These are phyloP conservation scores for Cecidostiba fungosa DNA, from an alignment of 2,888 invertebrate genomes.

Conservation along the genomic window DNA sequence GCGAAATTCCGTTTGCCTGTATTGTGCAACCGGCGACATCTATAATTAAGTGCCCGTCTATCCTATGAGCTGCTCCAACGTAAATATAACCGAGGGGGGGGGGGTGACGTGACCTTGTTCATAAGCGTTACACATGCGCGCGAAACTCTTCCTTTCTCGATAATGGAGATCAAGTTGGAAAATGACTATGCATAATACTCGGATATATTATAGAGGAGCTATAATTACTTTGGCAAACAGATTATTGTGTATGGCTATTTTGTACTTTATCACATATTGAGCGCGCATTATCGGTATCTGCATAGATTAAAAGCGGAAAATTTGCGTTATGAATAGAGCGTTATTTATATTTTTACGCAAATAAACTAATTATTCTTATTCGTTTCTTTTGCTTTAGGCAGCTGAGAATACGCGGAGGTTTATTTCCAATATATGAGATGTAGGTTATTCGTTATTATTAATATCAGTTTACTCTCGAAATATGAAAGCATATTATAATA, in stretches of 20 bases:
- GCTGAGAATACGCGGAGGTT: too few species aligned
- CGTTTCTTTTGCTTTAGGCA: neutral
- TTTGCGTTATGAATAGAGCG: too few species aligned
- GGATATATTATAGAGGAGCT: neutral
- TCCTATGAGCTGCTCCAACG: neutral
- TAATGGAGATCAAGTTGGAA: neutral
- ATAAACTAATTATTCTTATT: neutral
- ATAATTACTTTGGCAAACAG: neutral
- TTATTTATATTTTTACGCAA: neutral
- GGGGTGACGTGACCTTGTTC: neutral
- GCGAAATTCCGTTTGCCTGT: constrained; percentile 40
- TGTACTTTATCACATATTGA: neutral
- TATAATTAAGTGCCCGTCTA: constrained; percentile 30
- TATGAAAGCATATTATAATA: too few species aligned
- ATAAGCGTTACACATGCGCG: neutral
- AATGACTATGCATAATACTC: neutral
- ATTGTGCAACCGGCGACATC: constrained; percentile 14
- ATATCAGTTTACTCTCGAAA: too few species aligned
- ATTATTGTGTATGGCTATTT: neutral
- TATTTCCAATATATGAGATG: too few species aligned
- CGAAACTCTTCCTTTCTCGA: neutral
- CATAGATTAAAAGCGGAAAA: too few species aligned
- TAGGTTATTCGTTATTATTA: too few species aligned
- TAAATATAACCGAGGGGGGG: constrained; percentile 21
- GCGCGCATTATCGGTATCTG: too few species aligned